These are phyloP conservation scores for Petrosia ficiformis DNA, from an alignment of 37 sponge, comb jelly and placozoan genomes.

Conservation along the genomic window DNA sequence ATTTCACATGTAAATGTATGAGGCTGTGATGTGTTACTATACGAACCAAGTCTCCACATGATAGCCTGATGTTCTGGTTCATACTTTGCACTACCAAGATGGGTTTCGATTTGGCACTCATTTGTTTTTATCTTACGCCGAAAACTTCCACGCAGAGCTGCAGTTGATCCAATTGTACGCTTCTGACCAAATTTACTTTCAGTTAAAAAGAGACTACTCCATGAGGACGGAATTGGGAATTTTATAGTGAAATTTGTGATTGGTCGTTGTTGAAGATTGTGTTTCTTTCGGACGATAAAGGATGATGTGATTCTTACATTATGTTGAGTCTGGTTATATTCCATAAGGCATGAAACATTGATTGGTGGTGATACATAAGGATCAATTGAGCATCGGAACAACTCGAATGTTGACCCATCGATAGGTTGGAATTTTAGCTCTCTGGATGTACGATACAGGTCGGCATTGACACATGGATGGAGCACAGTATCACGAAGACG, in stretches of 20 bases:
- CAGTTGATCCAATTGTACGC: slow-evolving; percentile 67
- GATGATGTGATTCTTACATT: slow-evolving; percentile 56
- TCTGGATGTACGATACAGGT: slow-evolving; percentile 39
- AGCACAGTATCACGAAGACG: slow-evolving; percentile 66
- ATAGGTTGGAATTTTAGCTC: slow-evolving; percentile 75
- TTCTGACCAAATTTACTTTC: slow-evolving; percentile 66
- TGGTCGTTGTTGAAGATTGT: slow-evolving; percentile 64
- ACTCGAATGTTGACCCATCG: slow-evolving; percentile 79
- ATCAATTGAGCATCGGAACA: slow-evolving; percentile 67
- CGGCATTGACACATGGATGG: slow-evolving; percentile 79
- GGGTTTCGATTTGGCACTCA: slow-evolving; percentile 36
- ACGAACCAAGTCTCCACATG: slow-evolving; percentile 80
- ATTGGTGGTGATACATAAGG: slow-evolving; percentile 75
- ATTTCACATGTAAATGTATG: slow-evolving; percentile 76
- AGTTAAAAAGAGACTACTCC: slow-evolving; percentile 62
- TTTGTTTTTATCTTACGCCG: slow-evolving; percentile 57
- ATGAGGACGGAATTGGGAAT: slow-evolving; percentile 79
- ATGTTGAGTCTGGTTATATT: slow-evolving; percentile 55
- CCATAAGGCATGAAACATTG: slow-evolving; percentile 69
- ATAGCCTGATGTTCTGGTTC: slow-evolving; percentile 74
- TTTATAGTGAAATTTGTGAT: slow-evolving; percentile 68
- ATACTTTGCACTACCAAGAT: slow-evolving; percentile 72
- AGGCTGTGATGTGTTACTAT: slow-evolving; percentile 30
- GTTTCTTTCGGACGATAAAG: slow-evolving; percentile 72
- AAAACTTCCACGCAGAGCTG: slow-evolving; percentile 76